Evolutionary conservation across 2,888 invertebrate species (phyloP).

Genomic region (Diadegma fenestrale): DNA sequence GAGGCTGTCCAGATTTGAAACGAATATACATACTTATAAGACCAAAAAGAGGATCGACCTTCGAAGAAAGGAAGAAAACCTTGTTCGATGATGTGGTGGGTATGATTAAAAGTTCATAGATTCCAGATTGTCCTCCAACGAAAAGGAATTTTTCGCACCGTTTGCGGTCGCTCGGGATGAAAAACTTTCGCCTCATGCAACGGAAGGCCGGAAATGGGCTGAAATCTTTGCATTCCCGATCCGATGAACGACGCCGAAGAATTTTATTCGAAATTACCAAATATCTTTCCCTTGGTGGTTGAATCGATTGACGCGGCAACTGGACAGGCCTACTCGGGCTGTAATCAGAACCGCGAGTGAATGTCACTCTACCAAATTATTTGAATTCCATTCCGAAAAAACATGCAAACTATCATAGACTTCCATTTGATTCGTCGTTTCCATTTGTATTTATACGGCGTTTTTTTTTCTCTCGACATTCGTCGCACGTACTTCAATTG

Average conservation of each 20-base stretch:
- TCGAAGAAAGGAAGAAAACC: slow-evolving; percentile 52
- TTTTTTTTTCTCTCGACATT: background rate
- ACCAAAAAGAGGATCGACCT: slow-evolving; percentile 33
- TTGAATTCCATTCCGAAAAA: background rate
- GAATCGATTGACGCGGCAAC: too few relatives aligned
- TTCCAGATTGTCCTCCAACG: background rate
- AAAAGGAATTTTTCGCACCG: background rate
- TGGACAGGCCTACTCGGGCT: too few relatives aligned
- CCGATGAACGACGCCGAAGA: too few relatives aligned
- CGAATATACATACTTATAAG: slow-evolving; percentile 59
- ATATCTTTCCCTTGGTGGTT: too few relatives aligned
- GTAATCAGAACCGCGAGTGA: too few relatives aligned
- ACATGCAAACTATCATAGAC: background rate
- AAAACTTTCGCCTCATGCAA: background rate
- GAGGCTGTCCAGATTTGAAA: slow-evolving; percentile 54
- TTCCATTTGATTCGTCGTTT: background rate
- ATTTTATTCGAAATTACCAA: too few relatives aligned
- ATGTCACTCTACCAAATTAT: background rate
- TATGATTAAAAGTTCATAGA: background rate
- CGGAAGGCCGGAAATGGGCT: too few relatives aligned
- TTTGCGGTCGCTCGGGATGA: background rate
- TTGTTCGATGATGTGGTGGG: slow-evolving; percentile 54
- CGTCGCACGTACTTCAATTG: background rate
- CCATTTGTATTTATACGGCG: background rate
- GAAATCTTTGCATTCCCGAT: too few relatives aligned